Evolutionary conservation across 2,888 invertebrate species (phyloP), one percentile per base, ranked within the genome.

Genomic region (Meta bourneti): DNA sequence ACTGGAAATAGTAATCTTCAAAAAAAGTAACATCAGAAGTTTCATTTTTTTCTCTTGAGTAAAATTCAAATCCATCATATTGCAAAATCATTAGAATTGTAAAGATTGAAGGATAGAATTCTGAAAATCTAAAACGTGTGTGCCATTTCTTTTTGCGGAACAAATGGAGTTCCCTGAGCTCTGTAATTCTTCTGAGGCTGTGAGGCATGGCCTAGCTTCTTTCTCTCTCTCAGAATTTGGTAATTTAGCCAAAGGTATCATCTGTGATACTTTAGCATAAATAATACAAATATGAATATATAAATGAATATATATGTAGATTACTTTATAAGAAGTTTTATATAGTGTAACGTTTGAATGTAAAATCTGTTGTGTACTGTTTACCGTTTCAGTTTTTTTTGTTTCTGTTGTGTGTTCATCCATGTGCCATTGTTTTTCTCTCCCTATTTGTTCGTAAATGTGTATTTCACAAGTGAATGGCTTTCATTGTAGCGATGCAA

Each of bases 241-340:
- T 91, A 91, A 87, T 71, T 92, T 89, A 92, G 92, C 92, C 92
- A 89, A 92, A 92, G 89, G 92, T 92, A 92, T 92, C 92, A 89
- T 75, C 92, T 92, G 92, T 92, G 92, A 92, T 92, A 92, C 92
- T 91, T 91, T 91, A 91, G 84, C 91, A 83, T 91, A 81, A 82
- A 70, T 71, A 74, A 90, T 72, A 83, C 69, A 90, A 75, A 88
- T 88, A 81, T 79, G 61, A 52, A 90, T 78, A 90, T 89, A 89
- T 81, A 81, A 71, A 81, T 82, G 81, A 54, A 83, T 77, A 89
- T 85, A 34, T 34, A 90, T 90, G 79, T 90, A 90, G 90, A 90
- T 90, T 85, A 80, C 90, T 90, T 90, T 90, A 90, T 90, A 90
- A 80, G n/a, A 85, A 85, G 71, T 85, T 90, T 90, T 90, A 88